These are phyloP conservation scores for Patella depressa DNA, from an alignment of 2,888 invertebrate species.

Conservation along the genomic window DNA sequence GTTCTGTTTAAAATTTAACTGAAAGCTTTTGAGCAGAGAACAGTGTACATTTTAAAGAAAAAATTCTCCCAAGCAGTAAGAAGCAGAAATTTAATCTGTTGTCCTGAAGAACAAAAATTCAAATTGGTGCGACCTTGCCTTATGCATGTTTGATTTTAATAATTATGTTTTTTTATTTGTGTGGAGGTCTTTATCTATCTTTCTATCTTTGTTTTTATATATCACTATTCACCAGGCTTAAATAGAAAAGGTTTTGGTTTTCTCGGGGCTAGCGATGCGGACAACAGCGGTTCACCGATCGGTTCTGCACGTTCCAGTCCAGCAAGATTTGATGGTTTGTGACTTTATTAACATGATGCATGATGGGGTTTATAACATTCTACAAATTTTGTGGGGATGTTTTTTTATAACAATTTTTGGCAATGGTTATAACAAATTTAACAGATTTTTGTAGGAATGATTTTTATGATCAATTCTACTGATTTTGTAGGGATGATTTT, in stretches of 20 bases:
- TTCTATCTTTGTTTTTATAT: not conserved
- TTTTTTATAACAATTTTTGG: conserved; percentile 11
- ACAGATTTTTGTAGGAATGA: no score
- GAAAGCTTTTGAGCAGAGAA: no score
- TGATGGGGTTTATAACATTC: not conserved
- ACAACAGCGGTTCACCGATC: conserved; percentile 46
- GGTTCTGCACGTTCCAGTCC: conserved; percentile 62
- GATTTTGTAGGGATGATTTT: no score
- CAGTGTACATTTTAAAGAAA: no score
- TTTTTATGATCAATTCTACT: no score
- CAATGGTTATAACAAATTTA: conserved; percentile 29
- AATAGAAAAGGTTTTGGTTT: conserved; percentile 13
- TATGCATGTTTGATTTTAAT: no score
- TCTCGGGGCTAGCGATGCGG: conserved; percentile 40
- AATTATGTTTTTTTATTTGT: not conserved
- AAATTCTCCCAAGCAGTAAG: no score
- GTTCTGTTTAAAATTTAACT: no score
- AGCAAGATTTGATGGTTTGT: conserved; percentile 59
- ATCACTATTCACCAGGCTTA: not conserved
- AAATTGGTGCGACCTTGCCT: no score
- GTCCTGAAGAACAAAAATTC: no score
- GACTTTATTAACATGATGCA: conserved; percentile 25
- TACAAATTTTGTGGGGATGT: no score
- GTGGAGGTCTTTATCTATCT: not conserved
- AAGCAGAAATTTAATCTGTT: no score